Evolutionary conservation across 2,797 vertebrate genomes (phyloP).

Genomic region (Vespertilio murinus): DNA sequence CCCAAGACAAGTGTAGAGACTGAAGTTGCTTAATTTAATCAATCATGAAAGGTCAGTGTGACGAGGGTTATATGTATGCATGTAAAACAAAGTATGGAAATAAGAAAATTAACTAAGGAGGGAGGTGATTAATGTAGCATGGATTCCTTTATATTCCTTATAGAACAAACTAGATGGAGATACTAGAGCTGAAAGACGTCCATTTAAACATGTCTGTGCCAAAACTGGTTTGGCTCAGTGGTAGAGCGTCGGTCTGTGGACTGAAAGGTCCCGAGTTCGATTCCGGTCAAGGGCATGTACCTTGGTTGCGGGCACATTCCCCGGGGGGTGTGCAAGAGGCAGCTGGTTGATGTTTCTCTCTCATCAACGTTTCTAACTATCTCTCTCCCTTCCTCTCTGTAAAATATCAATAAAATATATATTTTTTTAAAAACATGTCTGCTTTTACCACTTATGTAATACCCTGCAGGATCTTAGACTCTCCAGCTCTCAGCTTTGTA

Average conservation of each 20-base stretch:
- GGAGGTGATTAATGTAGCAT: background rate
- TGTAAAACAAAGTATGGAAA: slow-evolving; percentile 24
- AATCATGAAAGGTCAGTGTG: background rate
- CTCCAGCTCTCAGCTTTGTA: background rate
- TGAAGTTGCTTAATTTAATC: background rate
- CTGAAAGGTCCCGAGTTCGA: too few species aligned
- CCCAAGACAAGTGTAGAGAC: background rate
- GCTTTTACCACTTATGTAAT: background rate
- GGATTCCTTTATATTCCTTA: background rate
- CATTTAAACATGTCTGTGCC: background rate
- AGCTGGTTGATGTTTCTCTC: too few species aligned
- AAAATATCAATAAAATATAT: too few species aligned
- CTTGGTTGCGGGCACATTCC: too few species aligned
- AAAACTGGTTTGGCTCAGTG: too few species aligned
- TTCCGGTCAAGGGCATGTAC: too few species aligned
- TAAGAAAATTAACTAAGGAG: background rate
- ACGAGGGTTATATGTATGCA: background rate
- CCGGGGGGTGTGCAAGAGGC: too few species aligned
- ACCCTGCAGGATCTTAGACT: background rate
- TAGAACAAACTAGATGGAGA: background rate
- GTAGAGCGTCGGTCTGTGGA: too few species aligned
- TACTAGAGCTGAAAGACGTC: background rate
- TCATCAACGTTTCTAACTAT: too few species aligned
- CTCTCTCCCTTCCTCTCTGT: too few species aligned
- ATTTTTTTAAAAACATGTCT: background rate